Evolutionary conservation across 1,140 invertebrate genomes (phyloP), one percentile per base, ranked within the genome.

Genomic region (Heliconius hewitsoni): DNA sequence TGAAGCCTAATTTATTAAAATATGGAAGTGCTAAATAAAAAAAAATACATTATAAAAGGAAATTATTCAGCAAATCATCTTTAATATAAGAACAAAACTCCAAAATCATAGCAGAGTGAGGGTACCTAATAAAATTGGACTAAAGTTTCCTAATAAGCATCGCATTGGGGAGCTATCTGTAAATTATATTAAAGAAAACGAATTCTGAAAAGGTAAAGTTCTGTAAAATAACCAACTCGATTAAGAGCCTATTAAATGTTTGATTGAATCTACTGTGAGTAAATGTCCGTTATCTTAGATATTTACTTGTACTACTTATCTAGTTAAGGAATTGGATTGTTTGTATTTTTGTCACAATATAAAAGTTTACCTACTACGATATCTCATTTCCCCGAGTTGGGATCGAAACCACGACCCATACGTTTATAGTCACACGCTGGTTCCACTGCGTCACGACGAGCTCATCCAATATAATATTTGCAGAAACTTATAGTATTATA

Each of bases 131-230:
- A 66, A 66, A 66, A 66, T 16, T 16, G 60, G 60, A 30, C 60
- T 66, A 16, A 66, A 66, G 27, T 66, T 66, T 66, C 11, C 60
- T 30, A 66, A 66, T 66, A 66, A 66, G 60, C 8, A 2, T 60
- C n/a, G n/a, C n/a, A 60, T 60, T 23, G 57, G 57, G 57, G n/a
- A 19, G n/a, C n/a, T 60, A 60, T 60, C 57, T 3, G 57, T 66
- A 66, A 66, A 66, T 30, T 30, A 30, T 66, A 27, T 66, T 66
- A 8, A 3, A 23, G 50, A 30, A 30, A 66, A 60, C 23, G 60
- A 66, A 11, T 66, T 27, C 27, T 30, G 11, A 66, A 66, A 66
- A 66, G 60, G 60, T 66, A 66, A 66, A 66, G 23, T 66, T 66
- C 23, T 66, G 11, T 11, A 66, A 66, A 66, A 66, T 66, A 66